A percentile compares a stretch with the other conserved stretches of the same genome.
Conservation (phyloP, 2,888 invertebrate species). For the Malthinus flaveolus region DNA sequence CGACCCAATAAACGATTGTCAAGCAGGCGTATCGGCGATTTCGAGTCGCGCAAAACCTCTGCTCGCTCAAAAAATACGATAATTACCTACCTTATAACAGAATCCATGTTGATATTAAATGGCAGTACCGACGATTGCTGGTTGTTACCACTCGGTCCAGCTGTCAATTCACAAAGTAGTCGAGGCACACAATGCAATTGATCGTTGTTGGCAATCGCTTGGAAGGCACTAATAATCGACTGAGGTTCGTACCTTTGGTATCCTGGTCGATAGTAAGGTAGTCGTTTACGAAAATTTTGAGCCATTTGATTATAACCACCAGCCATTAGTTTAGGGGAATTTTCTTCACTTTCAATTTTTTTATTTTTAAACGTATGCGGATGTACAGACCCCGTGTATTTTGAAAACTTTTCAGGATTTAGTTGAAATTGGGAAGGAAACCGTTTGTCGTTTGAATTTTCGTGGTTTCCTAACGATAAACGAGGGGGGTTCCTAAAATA, state of each 20-base stretch:
- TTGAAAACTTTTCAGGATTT: slow-evolving; percentile 16
- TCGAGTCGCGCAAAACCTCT: not conserved
- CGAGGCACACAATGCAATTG: slow-evolving; percentile 79
- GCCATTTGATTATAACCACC: not conserved
- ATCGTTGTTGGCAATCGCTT: slow-evolving; percentile 70
- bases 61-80: slow-evolving; percentile 27
- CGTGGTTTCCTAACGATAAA: not conserved
- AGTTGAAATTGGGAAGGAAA: slow-evolving; percentile 12
- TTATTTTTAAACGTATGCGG: not conserved
- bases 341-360: not conserved
- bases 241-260: slow-evolving; percentile 14
- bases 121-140: slow-evolving; percentile 41
- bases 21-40: no score
- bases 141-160: slow-evolving; percentile 53
- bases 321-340: not conserved
- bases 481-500: not conserved
- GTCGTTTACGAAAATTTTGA: not conserved
- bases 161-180: slow-evolving; percentile 78
- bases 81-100: slow-evolving; percentile 67
- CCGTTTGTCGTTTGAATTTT: not conserved
- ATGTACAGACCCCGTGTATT: slow-evolving; percentile 20
- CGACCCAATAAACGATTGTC: no score
- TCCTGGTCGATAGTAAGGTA: not conserved
- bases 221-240: slow-evolving; percentile 57
- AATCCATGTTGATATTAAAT: slow-evolving; percentile 57